Evolutionary conservation across 2,888 invertebrate genomes (phyloP), one percentile per base, ranked within the genome.

Genomic region (Eumerus sabulonum): DNA sequence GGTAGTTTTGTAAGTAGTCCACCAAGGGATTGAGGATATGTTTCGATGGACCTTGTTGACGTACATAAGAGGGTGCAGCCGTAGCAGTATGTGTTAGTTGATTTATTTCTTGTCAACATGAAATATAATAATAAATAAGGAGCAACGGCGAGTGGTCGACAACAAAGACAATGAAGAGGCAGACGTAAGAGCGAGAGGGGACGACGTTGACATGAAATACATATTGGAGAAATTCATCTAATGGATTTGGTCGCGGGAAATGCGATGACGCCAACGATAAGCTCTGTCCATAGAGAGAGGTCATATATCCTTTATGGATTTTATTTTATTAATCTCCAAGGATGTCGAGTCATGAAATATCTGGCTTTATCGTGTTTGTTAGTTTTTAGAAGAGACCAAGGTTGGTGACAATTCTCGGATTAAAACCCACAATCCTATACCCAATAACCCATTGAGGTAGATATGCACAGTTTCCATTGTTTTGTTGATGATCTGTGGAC

Each of bases 21-120:
- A 7, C 27, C 18, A 18, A 42, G 38, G 18, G 44, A 51, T 17
- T 51, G 38, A 18, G 60, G 51, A 50, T 27, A 27, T 27, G 56
- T 79, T 63, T 74, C 79, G 79, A 79, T 79, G 79, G 79, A 79
- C 79, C 79, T 74, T 74, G 79, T 64, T 79, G 74, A 73, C 79
- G 79, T 70, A 73, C 79, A 73, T 70, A 68, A 60, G 68, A 73
- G 79, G 73, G 73, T 79, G 79, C 79, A 79, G 79, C 79, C 54
- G 54, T 38, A 50, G 35, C 47, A 59, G 53, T 50, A 51, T 63
- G 79, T 70, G 73, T 64, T 60, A 64, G 79, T 70, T 79, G 79
- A 79, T 79, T 79, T 79, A 79, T 79, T 79, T 79, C 64, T 79
- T 79, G 79, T 79, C 79, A 79, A 79, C 79, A 79, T 79, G 79